Evolutionary conservation across 2,113 vertebrate genomes (phyloP).

Genomic region (Tenebrosternarchus preto): DNA sequence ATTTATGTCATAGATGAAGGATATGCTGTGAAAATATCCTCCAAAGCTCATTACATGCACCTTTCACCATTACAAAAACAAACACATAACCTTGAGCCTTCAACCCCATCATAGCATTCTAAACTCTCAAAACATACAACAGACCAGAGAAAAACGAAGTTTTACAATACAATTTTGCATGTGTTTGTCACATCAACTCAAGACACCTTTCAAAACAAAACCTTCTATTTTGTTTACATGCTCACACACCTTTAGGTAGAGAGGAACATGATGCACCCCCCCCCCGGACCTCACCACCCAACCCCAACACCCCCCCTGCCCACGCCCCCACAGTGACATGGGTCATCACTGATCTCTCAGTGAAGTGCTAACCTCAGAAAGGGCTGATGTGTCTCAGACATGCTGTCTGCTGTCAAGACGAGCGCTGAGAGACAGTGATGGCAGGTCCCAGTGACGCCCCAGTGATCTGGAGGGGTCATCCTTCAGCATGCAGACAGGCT

Average conservation of each 20-base stretch:
- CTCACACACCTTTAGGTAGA: slow-evolving; percentile 35
- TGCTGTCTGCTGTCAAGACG: slow-evolving; percentile 55
- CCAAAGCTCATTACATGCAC: slow-evolving; percentile 35
- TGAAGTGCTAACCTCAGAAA: slow-evolving; percentile 54
- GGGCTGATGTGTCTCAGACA: slow-evolving; percentile 50
- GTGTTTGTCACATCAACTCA: slow-evolving; percentile 27
- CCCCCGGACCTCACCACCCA: slow-evolving; percentile 53
- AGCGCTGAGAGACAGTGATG: slow-evolving; percentile 53
- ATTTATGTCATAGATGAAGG: slow-evolving; percentile 49
- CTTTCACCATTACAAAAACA: slow-evolving; percentile 37
- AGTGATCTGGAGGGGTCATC: slow-evolving; percentile 57
- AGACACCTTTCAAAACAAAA: slow-evolving; percentile 62
- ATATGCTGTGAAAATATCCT: slow-evolving; percentile 43
- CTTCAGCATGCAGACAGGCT: slow-evolving; percentile 54
- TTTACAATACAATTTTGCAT: slow-evolving; percentile 32
- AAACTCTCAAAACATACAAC: neutral
- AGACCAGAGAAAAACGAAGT: neutral
- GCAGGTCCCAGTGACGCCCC: slow-evolving; percentile 53
- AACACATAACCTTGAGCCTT: slow-evolving; percentile 42
- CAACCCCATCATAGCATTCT: slow-evolving; percentile 9
- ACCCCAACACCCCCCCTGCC: slow-evolving; percentile 46
- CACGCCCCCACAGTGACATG: slow-evolving; percentile 41
- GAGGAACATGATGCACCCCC: too few species aligned
- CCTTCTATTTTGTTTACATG: slow-evolving; percentile 29
- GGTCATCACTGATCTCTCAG: slow-evolving; percentile 44